phyloP scores from a whole-genome alignment of 2,888 invertebrate genomes.

The Chironomus tentans region DNA sequence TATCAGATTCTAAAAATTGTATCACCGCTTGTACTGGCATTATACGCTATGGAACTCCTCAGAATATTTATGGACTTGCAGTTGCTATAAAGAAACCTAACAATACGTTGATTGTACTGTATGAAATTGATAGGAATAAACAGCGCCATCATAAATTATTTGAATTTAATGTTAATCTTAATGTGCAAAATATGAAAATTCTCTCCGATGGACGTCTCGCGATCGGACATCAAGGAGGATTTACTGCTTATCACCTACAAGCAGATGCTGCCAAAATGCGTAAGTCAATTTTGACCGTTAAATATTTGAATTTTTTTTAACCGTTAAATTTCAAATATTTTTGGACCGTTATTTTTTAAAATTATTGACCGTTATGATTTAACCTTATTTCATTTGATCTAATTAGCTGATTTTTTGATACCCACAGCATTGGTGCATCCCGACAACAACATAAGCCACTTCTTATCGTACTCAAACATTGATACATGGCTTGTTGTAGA shows the following conservation, averaged over 20 bases:
- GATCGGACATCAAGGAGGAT: slow-evolving; percentile 81
- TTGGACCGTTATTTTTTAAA: not conserved
- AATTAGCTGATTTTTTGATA: slow-evolving; percentile 30
- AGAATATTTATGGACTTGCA: slow-evolving; percentile 69
- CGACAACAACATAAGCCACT: slow-evolving; percentile 73
- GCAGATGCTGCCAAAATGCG: slow-evolving; percentile 61
- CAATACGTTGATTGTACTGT: slow-evolving; percentile 55
- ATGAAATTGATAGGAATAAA: slow-evolving; percentile 81
- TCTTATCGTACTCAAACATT: slow-evolving; percentile 70
- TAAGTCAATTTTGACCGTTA: slow-evolving; percentile 35
- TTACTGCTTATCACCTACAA: slow-evolving; percentile 73
- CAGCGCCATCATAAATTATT: slow-evolving; percentile 70
- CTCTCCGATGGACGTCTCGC: slow-evolving; percentile 49
- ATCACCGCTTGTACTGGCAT: slow-evolving; percentile 41
- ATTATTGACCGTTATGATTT: not conserved
- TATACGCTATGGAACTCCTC: slow-evolving; percentile 39
- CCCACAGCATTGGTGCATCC: slow-evolving; percentile 69
- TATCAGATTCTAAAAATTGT: slow-evolving; percentile 71
- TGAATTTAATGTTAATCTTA: slow-evolving; percentile 69
- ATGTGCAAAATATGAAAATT: slow-evolving; percentile 64
- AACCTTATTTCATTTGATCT: no score
- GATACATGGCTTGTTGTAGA: slow-evolving; percentile 33
- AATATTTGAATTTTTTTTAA: no score
- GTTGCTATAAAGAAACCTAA: slow-evolving; percentile 82
- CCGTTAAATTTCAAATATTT: no score